These are phyloP conservation scores for Gari tellinella DNA, from an alignment of 2,888 invertebrate species.

Conservation along the genomic window DNA sequence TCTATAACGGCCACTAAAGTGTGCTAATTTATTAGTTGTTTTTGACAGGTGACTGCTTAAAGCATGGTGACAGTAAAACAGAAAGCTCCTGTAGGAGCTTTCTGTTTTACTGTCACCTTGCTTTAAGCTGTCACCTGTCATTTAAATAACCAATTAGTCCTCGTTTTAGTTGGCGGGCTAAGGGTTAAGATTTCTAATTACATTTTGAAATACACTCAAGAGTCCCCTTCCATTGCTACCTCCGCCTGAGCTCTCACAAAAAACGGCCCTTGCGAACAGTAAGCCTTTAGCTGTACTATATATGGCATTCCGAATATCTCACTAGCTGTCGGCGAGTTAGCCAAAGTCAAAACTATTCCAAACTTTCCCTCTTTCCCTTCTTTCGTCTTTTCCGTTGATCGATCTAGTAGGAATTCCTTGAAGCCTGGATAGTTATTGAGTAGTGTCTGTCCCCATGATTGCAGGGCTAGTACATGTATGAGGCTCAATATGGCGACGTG, in stretches of 20 bases:
- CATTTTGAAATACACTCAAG: constrained; percentile 8
- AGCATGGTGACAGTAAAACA: too few species aligned
- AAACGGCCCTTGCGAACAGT: constrained; percentile 92
- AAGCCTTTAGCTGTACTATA: constrained; percentile 88
- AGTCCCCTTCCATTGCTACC: constrained; percentile 90
- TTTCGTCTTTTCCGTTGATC: constrained; percentile 89
- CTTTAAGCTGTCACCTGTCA: too few species aligned
- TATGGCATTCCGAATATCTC: constrained; percentile 88
- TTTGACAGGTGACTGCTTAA: too few species aligned
- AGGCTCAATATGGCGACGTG: constrained; percentile 89
- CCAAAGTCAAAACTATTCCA: constrained; percentile 87
- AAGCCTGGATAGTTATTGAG: constrained; percentile 90
- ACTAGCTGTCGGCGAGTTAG: constrained; percentile 84
- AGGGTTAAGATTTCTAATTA: too few species aligned
- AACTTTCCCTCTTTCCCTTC: constrained; percentile 91
- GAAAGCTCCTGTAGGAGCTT: too few species aligned
- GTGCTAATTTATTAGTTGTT: too few species aligned
- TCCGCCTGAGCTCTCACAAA: constrained; percentile 89
- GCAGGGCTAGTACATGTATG: constrained; percentile 88
- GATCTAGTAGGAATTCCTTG: constrained; percentile 91
- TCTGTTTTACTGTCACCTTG: too few species aligned
- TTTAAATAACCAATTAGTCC: too few species aligned
- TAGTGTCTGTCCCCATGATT: constrained; percentile 92
- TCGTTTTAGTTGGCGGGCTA: too few species aligned
- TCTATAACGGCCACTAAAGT: too few species aligned